Percentiles rank a stretch among this genome's conserved stretches.
These are phyloP conservation scores for Alligator mississippiensis DNA, from an alignment of 2,113 vertebrate genomes.

Conservation along the genomic window DNA sequence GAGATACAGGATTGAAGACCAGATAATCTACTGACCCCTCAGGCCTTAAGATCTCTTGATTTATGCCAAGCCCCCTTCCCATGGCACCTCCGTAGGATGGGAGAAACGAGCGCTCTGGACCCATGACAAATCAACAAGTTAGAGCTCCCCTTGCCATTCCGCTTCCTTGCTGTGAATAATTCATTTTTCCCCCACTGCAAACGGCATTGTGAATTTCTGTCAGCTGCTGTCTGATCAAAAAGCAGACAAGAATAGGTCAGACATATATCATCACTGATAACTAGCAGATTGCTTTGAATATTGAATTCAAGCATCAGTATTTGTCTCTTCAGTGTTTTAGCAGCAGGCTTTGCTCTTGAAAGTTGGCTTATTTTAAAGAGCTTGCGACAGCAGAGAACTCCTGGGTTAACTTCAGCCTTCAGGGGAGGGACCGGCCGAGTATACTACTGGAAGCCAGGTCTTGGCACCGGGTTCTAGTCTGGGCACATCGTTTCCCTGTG, in stretches of 20 bases:
- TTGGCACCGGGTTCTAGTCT: neutral
- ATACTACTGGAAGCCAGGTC: neutral
- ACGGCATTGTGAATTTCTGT: conserved; percentile 35
- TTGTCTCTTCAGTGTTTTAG: neutral
- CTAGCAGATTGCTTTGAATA: conserved; percentile 15
- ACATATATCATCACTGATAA: conserved; percentile 16
- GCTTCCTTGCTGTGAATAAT: neutral
- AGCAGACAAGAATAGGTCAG: neutral
- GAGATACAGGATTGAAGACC: neutral
- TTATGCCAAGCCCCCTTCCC: neutral
- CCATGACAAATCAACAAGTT: rapidly evolving
- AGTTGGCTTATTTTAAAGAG: neutral
- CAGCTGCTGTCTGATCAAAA: conserved; percentile 25
- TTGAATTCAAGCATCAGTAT: conserved; percentile 18
- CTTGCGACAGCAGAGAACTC: neutral
- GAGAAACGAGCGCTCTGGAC: neutral
- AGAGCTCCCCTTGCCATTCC: neutral
- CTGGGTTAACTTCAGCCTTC: neutral
- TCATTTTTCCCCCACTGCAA: neutral
- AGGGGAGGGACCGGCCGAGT: neutral
- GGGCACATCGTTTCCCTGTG: neutral
- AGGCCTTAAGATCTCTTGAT: neutral
- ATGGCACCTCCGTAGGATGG: rapidly evolving
- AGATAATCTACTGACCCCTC: neutral
- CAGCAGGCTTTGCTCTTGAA: neutral